These are phyloP conservation scores for Orgyia antiqua DNA, from an alignment of 2,888 invertebrate species.

Conservation along the genomic window DNA sequence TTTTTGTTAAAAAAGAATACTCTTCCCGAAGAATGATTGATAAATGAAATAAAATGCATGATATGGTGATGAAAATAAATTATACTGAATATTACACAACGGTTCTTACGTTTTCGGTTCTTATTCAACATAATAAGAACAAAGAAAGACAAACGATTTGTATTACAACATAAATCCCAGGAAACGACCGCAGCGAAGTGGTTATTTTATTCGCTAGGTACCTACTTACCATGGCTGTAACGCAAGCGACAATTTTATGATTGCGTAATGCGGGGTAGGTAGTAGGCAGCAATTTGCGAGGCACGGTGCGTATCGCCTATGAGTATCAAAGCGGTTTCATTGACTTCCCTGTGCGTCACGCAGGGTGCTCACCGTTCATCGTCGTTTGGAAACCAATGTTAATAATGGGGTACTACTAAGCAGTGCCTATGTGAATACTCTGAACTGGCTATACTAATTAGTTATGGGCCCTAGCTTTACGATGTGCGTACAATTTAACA, in stretches of 20 bases:
- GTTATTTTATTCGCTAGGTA: constrained; percentile 37
- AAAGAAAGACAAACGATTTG: not conserved
- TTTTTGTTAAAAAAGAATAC: too few species aligned
- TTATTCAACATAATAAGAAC: too few species aligned
- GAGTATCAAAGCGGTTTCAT: constrained; percentile 34
- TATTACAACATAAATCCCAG: constrained; percentile 29
- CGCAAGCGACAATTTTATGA: constrained; percentile 57
- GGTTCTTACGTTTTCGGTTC: too few species aligned
- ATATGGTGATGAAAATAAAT: too few species aligned
- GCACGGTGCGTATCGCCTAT: constrained; percentile 65
- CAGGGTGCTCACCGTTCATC: constrained; percentile 34
- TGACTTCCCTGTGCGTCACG: constrained; percentile 45
- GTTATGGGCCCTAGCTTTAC: too few species aligned
- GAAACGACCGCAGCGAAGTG: constrained; percentile 31
- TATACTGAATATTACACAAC: too few species aligned
- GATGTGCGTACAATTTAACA: too few species aligned
- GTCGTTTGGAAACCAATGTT: constrained; percentile 23
- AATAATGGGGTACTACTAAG: constrained; percentile 32
- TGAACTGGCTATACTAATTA: constrained; percentile 25
- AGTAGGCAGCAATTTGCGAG: constrained; percentile 64
- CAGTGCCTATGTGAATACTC: constrained; percentile 32
- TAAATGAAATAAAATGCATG: too few species aligned
- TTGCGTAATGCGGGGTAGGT: constrained; percentile 55
- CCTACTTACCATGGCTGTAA: too few species aligned
- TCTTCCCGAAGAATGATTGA: too few species aligned